Conservation (phyloP, 2,113 vertebrate genomes). For the Rostratula benghalensis region DNA sequence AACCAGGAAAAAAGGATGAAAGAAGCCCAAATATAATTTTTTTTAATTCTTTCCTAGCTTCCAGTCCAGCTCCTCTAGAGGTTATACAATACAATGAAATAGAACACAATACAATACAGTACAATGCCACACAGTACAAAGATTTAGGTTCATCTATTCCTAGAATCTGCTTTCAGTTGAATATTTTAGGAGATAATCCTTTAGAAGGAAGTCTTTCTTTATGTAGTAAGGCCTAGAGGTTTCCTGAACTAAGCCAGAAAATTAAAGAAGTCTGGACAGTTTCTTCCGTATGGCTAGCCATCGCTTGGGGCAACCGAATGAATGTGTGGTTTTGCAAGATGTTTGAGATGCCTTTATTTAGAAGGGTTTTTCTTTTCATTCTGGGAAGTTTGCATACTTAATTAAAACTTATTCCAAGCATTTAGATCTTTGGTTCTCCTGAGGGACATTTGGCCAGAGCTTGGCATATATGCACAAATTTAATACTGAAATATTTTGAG, state of each 20-base stretch:
- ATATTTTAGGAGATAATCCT: constrained; percentile 7
- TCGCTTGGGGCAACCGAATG: neutral
- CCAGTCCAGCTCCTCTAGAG: neutral
- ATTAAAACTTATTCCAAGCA: constrained; percentile 4
- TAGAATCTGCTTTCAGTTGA: neutral
- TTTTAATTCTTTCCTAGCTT: neutral
- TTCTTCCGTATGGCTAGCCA: constrained; percentile 2
- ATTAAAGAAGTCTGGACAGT: constrained; percentile 3
- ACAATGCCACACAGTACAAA: neutral
- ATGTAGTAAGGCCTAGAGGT: constrained; percentile 20
- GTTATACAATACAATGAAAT: neutral
- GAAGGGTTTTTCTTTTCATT: constrained; percentile 9
- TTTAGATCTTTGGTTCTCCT: neutral
- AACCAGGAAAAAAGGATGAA: neutral
- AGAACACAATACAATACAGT: neutral
- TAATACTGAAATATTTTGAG: neutral
- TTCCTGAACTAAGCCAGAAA: constrained; percentile 51
- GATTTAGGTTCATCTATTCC: neutral
- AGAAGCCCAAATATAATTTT: neutral
- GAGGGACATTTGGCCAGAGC: neutral
- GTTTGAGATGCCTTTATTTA: constrained; percentile 28
- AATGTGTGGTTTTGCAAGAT: neutral
- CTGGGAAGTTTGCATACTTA: neutral
- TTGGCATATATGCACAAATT: neutral
- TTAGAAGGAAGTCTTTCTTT: neutral